A percentile compares a stretch with the other conserved stretches of the same genome.
Conservation (phyloP, 2,888 invertebrate genomes). For the Nebria brevicollis region DNA sequence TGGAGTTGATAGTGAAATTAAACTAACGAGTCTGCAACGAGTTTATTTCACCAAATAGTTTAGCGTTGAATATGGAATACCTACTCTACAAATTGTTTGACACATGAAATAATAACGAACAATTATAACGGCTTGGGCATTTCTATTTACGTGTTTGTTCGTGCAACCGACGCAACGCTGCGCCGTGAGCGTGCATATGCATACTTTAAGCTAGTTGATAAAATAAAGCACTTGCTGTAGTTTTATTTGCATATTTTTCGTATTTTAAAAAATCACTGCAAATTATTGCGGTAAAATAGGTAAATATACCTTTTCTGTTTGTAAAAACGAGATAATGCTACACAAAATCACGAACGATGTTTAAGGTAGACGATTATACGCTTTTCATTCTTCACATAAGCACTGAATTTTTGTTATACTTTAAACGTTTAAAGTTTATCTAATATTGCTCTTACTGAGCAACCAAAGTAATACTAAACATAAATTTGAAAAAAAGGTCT, state of each 20-base stretch:
- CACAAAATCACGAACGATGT: too few relatives aligned
- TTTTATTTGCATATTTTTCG: not conserved
- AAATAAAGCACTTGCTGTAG: not conserved
- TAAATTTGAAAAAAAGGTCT: too few relatives aligned
- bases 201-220: conserved; percentile 13
- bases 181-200: conserved; percentile 8
- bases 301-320: too few relatives aligned
- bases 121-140: conserved; percentile 5
- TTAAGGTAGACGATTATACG: too few relatives aligned
- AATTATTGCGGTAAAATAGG: too few relatives aligned
- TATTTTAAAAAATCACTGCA: too few relatives aligned
- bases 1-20: not conserved
- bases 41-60: not conserved
- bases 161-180: not conserved
- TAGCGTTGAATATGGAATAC: not conserved
- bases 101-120: conserved; percentile 28
- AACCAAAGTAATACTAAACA: too few relatives aligned
- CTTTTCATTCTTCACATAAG: too few relatives aligned
- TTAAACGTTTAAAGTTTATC: too few relatives aligned
- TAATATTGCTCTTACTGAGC: too few relatives aligned
- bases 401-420: too few relatives aligned
- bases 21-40: not conserved
- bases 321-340: too few relatives aligned
- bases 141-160: conserved; percentile 12
- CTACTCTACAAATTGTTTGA: not conserved